Evolutionary conservation across 2,797 vertebrate genomes (phyloP).

Genomic region (Gambusia yucatana): DNA sequence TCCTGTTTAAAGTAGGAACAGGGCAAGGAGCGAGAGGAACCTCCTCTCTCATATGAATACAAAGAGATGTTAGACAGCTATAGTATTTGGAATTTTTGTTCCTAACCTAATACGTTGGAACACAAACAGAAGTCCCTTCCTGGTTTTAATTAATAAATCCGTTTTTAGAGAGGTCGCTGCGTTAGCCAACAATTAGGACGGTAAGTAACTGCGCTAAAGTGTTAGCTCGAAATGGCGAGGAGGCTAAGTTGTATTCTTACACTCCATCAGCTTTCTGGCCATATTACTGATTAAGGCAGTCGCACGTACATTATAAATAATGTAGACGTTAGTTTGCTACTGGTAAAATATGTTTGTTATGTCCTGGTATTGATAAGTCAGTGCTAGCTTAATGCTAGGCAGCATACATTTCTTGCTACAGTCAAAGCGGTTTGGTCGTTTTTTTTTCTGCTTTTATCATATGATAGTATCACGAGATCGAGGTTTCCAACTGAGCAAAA

Average conservation of each 20-base stretch:
- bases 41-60: constrained; percentile 27
- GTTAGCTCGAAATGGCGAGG: constrained; percentile 49
- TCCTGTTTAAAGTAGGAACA: constrained; percentile 29
- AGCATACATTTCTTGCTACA: not conserved
- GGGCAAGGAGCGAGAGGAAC: constrained; percentile 35
- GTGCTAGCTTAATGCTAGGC: constrained; percentile 4
- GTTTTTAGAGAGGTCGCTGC: not conserved
- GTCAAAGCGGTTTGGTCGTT: not conserved
- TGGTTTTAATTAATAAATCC: not conserved
- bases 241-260: constrained; percentile 12
- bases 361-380: not conserved
- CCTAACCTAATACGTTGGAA: not conserved
- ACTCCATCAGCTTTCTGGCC: not conserved
- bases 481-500: not conserved
- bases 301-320: fast-evolving
- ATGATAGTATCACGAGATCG: constrained; percentile 42
- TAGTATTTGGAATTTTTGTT: not conserved
- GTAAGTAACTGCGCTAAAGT: constrained; percentile 46
- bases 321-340: not conserved
- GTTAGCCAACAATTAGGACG: constrained; percentile 15
- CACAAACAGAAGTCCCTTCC: not conserved
- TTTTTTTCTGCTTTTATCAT: constrained; percentile 22
- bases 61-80: constrained; percentile 40
- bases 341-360: not conserved
- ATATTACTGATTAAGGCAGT: not conserved